These are phyloP conservation scores for Corythornis madagascariensis DNA, from an alignment of 2,113 vertebrate species.

Conservation along the genomic window DNA sequence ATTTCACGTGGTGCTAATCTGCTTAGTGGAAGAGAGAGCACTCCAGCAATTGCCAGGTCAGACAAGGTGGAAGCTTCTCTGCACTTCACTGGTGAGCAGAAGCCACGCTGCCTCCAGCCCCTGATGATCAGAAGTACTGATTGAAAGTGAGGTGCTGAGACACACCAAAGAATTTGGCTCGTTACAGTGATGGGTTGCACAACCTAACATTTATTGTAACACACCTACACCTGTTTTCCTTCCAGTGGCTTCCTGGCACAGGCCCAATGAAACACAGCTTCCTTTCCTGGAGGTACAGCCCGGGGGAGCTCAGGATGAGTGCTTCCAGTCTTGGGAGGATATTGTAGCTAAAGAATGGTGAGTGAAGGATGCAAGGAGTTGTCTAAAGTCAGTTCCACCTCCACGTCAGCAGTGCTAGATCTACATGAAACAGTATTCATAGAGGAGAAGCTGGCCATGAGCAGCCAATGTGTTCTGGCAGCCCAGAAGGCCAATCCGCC, in stretches of 20 bases:
- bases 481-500: too few species aligned
- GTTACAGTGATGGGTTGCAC: neutral
- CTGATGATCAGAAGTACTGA: neutral
- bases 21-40: neutral
- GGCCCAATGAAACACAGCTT: neutral
- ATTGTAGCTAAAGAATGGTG: rapidly evolving
- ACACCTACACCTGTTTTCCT: neutral
- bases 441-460: too few species aligned
- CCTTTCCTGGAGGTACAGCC: neutral
- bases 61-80: neutral
- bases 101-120: neutral
- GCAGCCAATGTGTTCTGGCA: too few species aligned
- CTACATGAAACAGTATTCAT: neutral
- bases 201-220: neutral
- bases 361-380: too few species aligned
- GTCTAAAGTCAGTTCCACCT: neutral
- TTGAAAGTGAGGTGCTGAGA: neutral
- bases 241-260: neutral
- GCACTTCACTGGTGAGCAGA: neutral
- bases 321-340: neutral
- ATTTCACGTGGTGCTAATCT: neutral
- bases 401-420: neutral
- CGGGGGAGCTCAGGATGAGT: neutral
- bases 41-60: neutral
- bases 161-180: neutral